These are phyloP conservation scores for Tipula lateralis DNA, from an alignment of 2,888 invertebrate species.

Conservation along the genomic window DNA sequence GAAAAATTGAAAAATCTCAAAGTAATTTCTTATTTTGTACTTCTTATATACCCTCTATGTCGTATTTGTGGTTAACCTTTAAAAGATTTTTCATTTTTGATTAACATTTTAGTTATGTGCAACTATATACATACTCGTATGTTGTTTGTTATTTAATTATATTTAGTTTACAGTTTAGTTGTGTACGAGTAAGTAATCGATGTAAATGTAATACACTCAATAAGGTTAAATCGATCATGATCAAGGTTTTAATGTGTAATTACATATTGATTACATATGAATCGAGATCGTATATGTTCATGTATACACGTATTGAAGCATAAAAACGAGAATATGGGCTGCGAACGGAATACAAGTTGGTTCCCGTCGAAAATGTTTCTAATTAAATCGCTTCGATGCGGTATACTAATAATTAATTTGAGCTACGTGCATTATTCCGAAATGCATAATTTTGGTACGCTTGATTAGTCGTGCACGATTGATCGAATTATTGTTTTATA, in stretches of 20 bases:
- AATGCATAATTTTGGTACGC: neutral
- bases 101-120: neutral
- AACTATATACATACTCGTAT: no score
- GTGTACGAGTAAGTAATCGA: neutral
- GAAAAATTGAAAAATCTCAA: neutral
- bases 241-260: slow-evolving; percentile 1
- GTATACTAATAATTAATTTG: neutral
- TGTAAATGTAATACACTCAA: neutral
- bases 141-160: neutral
- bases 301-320: neutral
- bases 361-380: neutral
- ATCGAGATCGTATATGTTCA: neutral
- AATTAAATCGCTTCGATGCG: neutral
- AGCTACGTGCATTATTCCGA: neutral
- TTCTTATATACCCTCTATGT: neutral
- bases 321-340: neutral
- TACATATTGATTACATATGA: neutral
- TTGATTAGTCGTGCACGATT: slow-evolving; percentile 6
- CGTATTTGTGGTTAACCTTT: neutral
- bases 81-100: neutral
- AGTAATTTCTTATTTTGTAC: neutral
- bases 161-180: neutral
- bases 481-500: neutral
- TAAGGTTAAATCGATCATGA: slow-evolving; percentile 24
- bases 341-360: neutral